Percentiles rank a stretch among this genome's conserved stretches.
Conservation (phyloP, 2,888 invertebrate genomes). For the Stenodera caucasica region DNA sequence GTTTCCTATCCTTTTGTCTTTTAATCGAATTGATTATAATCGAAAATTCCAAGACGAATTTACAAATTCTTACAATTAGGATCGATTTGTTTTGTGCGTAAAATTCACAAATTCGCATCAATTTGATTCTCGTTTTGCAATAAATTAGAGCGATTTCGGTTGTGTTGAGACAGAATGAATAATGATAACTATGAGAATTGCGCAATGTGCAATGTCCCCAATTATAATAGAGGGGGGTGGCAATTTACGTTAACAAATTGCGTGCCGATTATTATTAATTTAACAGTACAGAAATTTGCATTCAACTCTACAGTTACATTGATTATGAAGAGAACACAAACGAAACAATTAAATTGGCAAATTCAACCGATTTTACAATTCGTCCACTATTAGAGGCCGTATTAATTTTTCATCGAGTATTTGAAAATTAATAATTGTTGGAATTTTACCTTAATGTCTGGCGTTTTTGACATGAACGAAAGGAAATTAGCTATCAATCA, state of each 20-base stretch:
- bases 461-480: constrained; percentile 15
- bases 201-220: constrained; percentile 48
- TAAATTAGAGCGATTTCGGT: constrained; percentile 41
- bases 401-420: too few relatives aligned
- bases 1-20: not conserved
- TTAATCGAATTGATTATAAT: not conserved
- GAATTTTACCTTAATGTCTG: constrained; percentile 13
- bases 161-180: constrained; percentile 38
- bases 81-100: constrained; percentile 9
- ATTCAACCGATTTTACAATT: not conserved
- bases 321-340: not conserved
- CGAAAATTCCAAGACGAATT: too few relatives aligned
- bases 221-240: constrained; percentile 47
- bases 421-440: too few relatives aligned
- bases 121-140: constrained; percentile 37
- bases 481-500: constrained; percentile 23
- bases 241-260: constrained; percentile 53
- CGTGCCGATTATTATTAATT: constrained; percentile 55
- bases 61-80: too few relatives aligned
- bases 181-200: constrained; percentile 44
- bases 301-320: not conserved
- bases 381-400: not conserved
- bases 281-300: constrained; percentile 34
- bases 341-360: not conserved
- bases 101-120: too few relatives aligned